Conservation (phyloP, 2,113 vertebrate species). For the Oreamnos americanus region DNA sequence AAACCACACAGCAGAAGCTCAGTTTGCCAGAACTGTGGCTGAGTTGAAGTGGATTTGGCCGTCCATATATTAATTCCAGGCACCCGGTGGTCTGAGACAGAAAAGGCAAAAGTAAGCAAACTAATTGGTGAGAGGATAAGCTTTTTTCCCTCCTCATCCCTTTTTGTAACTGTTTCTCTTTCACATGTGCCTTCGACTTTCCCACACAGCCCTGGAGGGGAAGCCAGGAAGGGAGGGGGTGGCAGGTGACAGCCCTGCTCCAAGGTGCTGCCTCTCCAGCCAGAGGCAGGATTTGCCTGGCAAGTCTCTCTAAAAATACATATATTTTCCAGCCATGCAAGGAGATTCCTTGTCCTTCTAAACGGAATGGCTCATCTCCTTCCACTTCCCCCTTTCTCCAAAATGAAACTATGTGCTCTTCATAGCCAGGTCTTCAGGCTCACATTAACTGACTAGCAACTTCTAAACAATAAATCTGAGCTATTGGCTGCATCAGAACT, state of each 20-base stretch:
- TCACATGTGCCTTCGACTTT: background rate
- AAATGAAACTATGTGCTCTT: background rate
- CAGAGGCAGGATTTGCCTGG: background rate
- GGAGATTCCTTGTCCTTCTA: background rate
- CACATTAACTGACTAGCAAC: background rate
- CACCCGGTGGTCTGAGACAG: conserved; percentile 72
- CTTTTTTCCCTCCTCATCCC: background rate
- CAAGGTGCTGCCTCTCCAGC: accelerated
- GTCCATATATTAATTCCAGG: conserved; percentile 73
- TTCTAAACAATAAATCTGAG: background rate
- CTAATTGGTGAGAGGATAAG: conserved; percentile 40
- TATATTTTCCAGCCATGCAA: background rate
- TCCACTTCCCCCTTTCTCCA: background rate
- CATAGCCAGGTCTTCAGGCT: background rate
- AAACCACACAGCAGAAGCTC: conserved; percentile 63
- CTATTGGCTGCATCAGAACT: background rate
- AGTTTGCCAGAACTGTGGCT: conserved; percentile 64
- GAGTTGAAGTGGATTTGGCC: conserved; percentile 76
- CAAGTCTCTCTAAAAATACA: background rate
- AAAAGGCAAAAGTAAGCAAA: conserved; percentile 70
- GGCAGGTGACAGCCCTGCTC: background rate
- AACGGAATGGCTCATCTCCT: background rate
- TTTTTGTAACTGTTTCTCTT: background rate
- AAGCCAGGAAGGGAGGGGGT: background rate
- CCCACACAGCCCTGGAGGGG: background rate